Evolutionary conservation across 2,888 invertebrate genomes (phyloP).

Genomic region (Melitaea athalia): DNA sequence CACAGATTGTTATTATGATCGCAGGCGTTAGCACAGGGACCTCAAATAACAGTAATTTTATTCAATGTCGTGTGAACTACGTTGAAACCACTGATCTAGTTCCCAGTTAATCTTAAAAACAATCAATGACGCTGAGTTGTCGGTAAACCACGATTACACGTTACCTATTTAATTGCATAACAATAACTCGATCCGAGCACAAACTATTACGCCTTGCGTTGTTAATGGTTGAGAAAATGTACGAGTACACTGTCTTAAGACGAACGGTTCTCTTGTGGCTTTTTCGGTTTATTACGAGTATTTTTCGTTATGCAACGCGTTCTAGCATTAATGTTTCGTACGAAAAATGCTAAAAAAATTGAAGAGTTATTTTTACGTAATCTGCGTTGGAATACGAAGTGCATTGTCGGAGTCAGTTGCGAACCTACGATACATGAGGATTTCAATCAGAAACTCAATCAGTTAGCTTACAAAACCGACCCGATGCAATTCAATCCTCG

Average conservation of each 20-base stretch:
- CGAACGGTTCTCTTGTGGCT: neutral
- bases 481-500: constrained; percentile 59
- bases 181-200: constrained; percentile 5
- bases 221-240: constrained; percentile 7
- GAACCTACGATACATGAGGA: constrained; percentile 38
- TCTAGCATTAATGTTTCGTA: neutral
- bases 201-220: constrained; percentile 9
- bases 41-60: constrained; percentile 72
- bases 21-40: constrained; percentile 38
- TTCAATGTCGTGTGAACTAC: constrained; percentile 78
- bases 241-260: neutral
- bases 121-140: constrained; percentile 60
- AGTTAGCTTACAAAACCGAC: constrained; percentile 66
- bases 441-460: constrained; percentile 73
- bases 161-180: constrained; percentile 43
- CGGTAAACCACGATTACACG: constrained; percentile 59
- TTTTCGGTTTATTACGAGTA: neutral
- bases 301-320: neutral
- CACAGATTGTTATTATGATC: constrained; percentile 25
- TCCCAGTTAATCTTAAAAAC: constrained; percentile 73
- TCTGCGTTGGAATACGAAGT: constrained; percentile 5
- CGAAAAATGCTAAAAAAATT: neutral
- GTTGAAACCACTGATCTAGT: constrained; percentile 73
- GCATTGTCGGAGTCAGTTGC: constrained; percentile 19
- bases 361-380: neutral